These are phyloP conservation scores for Sebastolobus alascanus DNA, from an alignment of 2,797 vertebrate species.

Conservation along the genomic window DNA sequence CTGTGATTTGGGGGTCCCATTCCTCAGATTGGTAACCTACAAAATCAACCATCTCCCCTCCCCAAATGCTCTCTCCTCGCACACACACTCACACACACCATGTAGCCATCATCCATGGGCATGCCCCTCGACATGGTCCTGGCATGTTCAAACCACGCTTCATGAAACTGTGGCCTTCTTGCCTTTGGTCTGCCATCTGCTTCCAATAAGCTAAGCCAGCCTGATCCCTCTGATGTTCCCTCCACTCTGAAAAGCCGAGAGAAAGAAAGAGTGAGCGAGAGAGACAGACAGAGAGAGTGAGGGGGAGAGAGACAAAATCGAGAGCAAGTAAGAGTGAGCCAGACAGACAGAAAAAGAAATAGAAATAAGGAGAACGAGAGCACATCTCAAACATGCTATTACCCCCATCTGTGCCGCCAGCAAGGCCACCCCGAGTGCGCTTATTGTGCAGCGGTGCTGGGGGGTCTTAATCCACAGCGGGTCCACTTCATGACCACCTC, in stretches of 20 bases:
- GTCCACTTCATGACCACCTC: constrained; percentile 55
- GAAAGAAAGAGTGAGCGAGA: constrained; percentile 62
- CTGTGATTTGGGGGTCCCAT: constrained; percentile 65
- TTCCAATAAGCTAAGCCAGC: constrained; percentile 84
- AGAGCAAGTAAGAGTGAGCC: constrained; percentile 60
- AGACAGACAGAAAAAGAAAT: constrained; percentile 60
- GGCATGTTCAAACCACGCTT: constrained; percentile 84
- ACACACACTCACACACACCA: constrained; percentile 64
- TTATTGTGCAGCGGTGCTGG: constrained; percentile 37
- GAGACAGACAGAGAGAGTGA: constrained; percentile 55
- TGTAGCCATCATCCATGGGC: constrained; percentile 75
- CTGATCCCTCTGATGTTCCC: constrained; percentile 83
- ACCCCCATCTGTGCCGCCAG: constrained; percentile 38
- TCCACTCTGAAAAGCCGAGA: constrained; percentile 74
- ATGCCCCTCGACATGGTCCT: constrained; percentile 82
- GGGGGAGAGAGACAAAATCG: constrained; percentile 53
- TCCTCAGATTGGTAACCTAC: constrained; percentile 76
- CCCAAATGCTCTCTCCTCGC: constrained; percentile 53
- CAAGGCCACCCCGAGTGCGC: constrained; percentile 55
- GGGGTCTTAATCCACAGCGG: constrained; percentile 52
- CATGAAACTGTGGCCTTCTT: constrained; percentile 86
- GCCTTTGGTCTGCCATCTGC: constrained; percentile 83
- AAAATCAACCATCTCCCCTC: constrained; percentile 64
- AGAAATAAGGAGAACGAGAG: constrained; percentile 61
- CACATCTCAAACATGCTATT: constrained; percentile 57